Conservation (phyloP, 1,140 invertebrate species). For the Temnothorax longispinosus region DNA sequence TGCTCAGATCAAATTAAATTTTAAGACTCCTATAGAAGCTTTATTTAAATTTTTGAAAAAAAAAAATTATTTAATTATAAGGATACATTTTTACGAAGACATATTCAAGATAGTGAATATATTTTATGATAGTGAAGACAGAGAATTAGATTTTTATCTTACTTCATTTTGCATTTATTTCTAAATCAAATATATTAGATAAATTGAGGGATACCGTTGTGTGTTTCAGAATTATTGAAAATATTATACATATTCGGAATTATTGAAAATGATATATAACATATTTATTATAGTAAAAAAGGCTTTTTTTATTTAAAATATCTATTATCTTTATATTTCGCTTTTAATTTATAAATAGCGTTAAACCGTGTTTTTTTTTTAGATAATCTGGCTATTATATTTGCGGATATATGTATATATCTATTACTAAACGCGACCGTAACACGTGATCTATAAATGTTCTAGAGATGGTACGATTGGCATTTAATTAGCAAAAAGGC, state of each 20-base stretch:
- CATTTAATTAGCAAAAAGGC: slow-evolving; percentile 68
- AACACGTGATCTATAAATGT: slow-evolving; percentile 25
- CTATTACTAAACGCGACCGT: not conserved
- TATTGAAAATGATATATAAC: not conserved
- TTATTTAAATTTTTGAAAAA: not conserved
- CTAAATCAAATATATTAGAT: not conserved
- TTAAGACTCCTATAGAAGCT: not conserved
- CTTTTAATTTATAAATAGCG: not conserved
- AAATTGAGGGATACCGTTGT: not conserved
- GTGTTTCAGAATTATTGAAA: not conserved
- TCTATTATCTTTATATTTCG: not conserved
- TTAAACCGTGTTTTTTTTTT: not conserved
- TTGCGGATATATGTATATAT: not conserved
- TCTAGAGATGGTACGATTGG: slow-evolving; percentile 30
- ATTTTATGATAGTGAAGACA: not conserved
- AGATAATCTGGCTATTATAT: slow-evolving; percentile 4
- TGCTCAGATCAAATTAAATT: not conserved
- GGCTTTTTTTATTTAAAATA: not conserved
- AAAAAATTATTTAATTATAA: not conserved
- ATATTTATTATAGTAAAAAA: not conserved
- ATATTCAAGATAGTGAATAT: not conserved
- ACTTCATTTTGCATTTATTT: not conserved
- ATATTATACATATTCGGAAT: slow-evolving; percentile 1
- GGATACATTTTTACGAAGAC: not conserved
- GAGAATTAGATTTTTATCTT: not conserved